Evolutionary conservation across 2,888 invertebrate genomes (phyloP).

Genomic region (Hofmannophila pseudospretella): DNA sequence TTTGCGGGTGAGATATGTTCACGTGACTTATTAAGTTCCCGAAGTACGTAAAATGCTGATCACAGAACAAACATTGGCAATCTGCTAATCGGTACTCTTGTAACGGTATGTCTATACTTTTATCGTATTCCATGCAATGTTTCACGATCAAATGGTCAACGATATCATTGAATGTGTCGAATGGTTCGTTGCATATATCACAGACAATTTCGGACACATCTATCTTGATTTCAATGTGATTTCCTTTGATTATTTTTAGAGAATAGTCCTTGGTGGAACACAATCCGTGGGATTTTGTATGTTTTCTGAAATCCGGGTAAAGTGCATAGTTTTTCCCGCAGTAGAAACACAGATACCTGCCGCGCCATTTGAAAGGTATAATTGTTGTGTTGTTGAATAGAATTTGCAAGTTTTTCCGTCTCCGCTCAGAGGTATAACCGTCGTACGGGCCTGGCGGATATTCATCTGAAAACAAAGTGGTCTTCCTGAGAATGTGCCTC

Average conservation of each 20-base stretch:
- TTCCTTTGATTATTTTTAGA: constrained; percentile 46
- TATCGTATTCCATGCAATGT: constrained; percentile 53
- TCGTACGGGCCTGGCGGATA: constrained; percentile 40
- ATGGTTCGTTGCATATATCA: constrained; percentile 49
- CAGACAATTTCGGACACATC: constrained; percentile 59
- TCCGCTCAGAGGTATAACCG: constrained; percentile 43
- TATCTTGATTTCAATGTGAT: constrained; percentile 49
- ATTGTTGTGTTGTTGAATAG: constrained; percentile 63
- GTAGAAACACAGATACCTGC: constrained; percentile 56
- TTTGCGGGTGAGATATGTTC: constrained; percentile 44
- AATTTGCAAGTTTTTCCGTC: constrained; percentile 59
- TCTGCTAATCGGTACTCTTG: constrained; percentile 50
- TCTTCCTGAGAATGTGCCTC: constrained; percentile 43
- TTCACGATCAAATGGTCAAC: constrained; percentile 53
- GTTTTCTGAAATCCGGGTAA: constrained; percentile 51
- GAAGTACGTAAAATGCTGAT: constrained; percentile 46
- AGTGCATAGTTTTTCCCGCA: constrained; percentile 46
- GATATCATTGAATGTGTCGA: constrained; percentile 38
- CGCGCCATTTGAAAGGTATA: constrained; percentile 66
- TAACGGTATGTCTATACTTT: constrained; percentile 40
- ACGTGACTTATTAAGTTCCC: constrained; percentile 50
- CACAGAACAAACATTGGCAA: constrained; percentile 46
- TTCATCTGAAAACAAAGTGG: constrained; percentile 65
- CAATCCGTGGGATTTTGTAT: constrained; percentile 49
- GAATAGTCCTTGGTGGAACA: constrained; percentile 46